Evolutionary conservation across 2,113 vertebrate species (phyloP), one percentile per base, ranked within the genome.

Genomic region (Neopipo cinnamomea): DNA sequence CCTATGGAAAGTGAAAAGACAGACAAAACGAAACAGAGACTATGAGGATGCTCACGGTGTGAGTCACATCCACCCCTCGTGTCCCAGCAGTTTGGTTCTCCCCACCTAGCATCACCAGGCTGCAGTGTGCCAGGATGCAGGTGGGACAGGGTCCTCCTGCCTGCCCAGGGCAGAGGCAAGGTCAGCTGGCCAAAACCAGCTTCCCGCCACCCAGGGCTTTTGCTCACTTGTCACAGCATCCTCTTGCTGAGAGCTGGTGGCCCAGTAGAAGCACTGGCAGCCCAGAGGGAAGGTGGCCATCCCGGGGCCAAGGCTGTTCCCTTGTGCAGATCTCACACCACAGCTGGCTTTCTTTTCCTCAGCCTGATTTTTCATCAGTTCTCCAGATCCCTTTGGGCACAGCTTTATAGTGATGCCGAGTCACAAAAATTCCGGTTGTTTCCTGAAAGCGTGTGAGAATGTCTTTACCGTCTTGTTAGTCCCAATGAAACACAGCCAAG

Each of bases 41-140:
- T 4, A 10, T 31, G 63, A 66, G 59, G 37, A 33, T 58, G 68
- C 19, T 84, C 25, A 6, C 1, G 0, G 5, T 23, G 41, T 35
- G 49, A 62, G 50, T 31, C 41, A 7, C 28, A 42, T 15, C 58
- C 44, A 35, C 1, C 27, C 20, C 27, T 14, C 33, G 35, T 63
- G 30, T 28, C 71, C 70, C 44, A 25, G 42, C 30, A 18, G 22
- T 56, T 42, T 41, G 44, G 24, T 65, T 9, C 2, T 9, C 50
- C 9, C 14, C 11, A 9, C 5, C 11, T 2, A 0, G 33, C 0
- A 0, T 20, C 63, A 61, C n/a, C n/a, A 1, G 4, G 78, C 39
- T 37, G 22, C 59, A 22, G 33, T 27, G 3, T 2, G 9, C 65
- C 50, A 56, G 41, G 73, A 31, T 39, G 5, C 20, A 30, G 74